Percentiles rank a stretch among this genome's conserved stretches.
Evolutionary conservation across 2,888 invertebrate species (phyloP).

Genomic region (Campoletis raptor): DNA sequence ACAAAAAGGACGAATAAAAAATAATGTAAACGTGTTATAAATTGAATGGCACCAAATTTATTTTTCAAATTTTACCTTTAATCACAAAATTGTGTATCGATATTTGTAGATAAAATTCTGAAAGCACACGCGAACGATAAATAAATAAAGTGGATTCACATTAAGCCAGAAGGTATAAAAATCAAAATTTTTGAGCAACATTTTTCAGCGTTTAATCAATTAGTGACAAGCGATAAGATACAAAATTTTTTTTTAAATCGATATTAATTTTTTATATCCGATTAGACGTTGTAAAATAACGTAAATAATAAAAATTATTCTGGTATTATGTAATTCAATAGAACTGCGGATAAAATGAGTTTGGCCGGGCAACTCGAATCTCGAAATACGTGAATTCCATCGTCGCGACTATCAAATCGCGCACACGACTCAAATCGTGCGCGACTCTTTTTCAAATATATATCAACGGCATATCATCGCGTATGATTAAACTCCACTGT

Average conservation of each 20-base stretch:
- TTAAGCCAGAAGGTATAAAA: background rate
- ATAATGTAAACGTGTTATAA: background rate
- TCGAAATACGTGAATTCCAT: conserved; percentile 76
- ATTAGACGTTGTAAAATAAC: background rate
- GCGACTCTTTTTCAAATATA: conserved; percentile 52
- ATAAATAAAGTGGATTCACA: background rate
- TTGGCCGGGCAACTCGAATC: conserved; percentile 75
- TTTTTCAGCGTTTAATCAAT: background rate
- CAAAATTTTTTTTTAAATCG: too few relatives aligned
- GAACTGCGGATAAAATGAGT: conserved; percentile 68
- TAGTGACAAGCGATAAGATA: too few relatives aligned
- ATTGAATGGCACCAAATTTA: background rate
- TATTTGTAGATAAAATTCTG: background rate
- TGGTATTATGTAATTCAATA: conserved; percentile 74
- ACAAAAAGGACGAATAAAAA: background rate
- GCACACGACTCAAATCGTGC: conserved; percentile 18
- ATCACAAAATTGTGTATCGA: background rate
- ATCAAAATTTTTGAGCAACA: background rate
- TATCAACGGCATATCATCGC: conserved; percentile 31
- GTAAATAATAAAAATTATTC: background rate
- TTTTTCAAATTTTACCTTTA: background rate
- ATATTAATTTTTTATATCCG: background rate
- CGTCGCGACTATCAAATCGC: conserved; percentile 57
- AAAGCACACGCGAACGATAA: background rate
- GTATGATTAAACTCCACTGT: conserved; percentile 52